Evolutionary conservation across 1,140 invertebrate genomes (phyloP).

Genomic region (Ctenoplectra terminalis): DNA sequence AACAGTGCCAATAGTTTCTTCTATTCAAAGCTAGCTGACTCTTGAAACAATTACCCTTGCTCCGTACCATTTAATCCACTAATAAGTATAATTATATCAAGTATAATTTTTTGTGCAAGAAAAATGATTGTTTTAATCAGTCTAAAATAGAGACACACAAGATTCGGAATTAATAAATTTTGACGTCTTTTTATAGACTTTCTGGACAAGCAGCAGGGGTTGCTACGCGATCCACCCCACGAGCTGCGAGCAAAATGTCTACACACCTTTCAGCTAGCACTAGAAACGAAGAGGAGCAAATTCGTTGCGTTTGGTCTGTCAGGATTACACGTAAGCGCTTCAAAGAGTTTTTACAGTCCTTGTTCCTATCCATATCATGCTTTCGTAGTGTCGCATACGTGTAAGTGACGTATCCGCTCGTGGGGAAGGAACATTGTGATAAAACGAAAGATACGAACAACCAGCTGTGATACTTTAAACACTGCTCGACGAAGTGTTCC

Average conservation of each 20-base stretch:
- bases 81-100: neutral
- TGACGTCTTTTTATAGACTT: conserved; percentile 85
- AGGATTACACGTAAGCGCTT: conserved; percentile 90
- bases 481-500: neutral
- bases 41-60: neutral
- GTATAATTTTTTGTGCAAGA: neutral
- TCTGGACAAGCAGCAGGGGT: conserved; percentile 90
- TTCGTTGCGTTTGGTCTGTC: conserved; percentile 91
- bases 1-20: neutral
- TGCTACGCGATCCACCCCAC: conserved; percentile 90
- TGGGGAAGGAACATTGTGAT: conserved; percentile 61
- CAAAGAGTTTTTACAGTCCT: neutral
- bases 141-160: neutral
- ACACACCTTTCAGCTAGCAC: conserved; percentile 90
- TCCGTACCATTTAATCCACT: too few relatives aligned
- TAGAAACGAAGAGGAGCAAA: conserved; percentile 93
- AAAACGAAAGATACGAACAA: conserved; percentile 55
- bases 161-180: neutral
- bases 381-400: neutral
- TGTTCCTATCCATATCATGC: neutral
- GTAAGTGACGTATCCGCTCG: conserved; percentile 33
- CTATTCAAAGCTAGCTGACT: neutral
- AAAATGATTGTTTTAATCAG: neutral
- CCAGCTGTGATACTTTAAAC: conserved; percentile 41
- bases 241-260: conserved; percentile 93